Evolutionary conservation across 35 echinoderm and acorn worm species (phyloP), one percentile per base, ranked within the genome.

Genomic region (Hemicentrotus pulcherrimus): DNA sequence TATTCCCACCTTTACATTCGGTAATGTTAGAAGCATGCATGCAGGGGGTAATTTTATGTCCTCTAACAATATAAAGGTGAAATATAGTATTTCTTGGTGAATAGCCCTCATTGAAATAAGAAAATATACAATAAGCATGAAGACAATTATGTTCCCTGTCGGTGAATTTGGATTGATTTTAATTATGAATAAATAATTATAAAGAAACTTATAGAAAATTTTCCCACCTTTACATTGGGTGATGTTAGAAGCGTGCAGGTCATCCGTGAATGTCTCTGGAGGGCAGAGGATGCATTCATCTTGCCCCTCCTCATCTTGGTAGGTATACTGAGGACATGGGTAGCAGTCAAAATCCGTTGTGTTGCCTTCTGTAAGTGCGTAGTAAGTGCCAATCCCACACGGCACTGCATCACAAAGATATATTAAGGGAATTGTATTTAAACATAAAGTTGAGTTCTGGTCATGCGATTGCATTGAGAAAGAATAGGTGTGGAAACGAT

Each of bases 271-370:
- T 15, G 31, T 48, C 10, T 50, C 65, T 24, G 85, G 31, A 11
- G 94, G 94, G 19, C 94, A 94, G 12, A 58, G 94, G 32, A 94
- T 94, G 61, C 94, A 94, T 30, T 94, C 94, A 48, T 94, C 60
- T 50, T 94, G 94, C 3, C 30, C 94, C 30, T 94, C 94, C 11
- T 50, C 47, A 50, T 94, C 94, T 31, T 94, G 94, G 32, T 94
- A 94, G 7, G 94, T 85, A 86, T 85, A 12, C 85, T 8, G 7
- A 32, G 94, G 94, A 86, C 94, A 94, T 9, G 94, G 65, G 13
- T 85, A 13, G 46, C 94, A 94, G 28, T 94, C 88, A 12, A 46
- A 90, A 22, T 90, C 88, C 0, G 88, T 90, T 12, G 14, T 30
- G 9, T 35, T 90, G 32, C 46, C 88, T 47, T 47, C 46, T 7